A percentile compares a stretch with the other conserved stretches of the same genome.
Conservation (phyloP, 2,113 vertebrate species). For the Mirza zaza region DNA sequence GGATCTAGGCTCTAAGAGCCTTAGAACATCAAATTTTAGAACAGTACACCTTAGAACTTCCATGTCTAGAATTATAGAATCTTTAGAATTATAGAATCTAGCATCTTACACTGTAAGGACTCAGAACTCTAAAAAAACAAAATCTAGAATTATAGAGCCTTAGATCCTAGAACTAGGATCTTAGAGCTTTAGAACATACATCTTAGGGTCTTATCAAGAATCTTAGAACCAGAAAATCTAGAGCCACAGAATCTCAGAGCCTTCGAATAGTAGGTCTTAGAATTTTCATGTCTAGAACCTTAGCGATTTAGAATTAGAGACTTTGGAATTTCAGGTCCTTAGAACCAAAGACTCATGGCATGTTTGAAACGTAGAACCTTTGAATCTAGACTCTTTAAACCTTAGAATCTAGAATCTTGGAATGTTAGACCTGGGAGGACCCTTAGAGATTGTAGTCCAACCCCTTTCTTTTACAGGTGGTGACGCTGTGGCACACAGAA, state of each 20-base stretch:
- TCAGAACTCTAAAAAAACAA: slow-evolving; percentile 24
- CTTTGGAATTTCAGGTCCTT: slow-evolving; percentile 39
- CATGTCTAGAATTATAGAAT: slow-evolving; percentile 33
- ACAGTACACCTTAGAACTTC: neutral
- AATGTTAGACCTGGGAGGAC: neutral
- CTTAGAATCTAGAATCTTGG: slow-evolving; percentile 47
- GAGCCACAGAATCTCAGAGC: neutral
- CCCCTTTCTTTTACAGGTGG: neutral
- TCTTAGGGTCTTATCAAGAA: slow-evolving; percentile 13
- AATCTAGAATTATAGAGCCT: slow-evolving; percentile 29
- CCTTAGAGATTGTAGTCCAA: neutral
- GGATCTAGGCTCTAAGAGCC: neutral
- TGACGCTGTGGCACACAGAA: neutral
- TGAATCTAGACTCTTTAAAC: slow-evolving; percentile 1
- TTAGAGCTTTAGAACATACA: slow-evolving; percentile 41
- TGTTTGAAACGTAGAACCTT: slow-evolving; percentile 41
- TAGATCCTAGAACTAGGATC: slow-evolving; percentile 18
- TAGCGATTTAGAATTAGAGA: neutral
- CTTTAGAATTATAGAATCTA: slow-evolving; percentile 28
- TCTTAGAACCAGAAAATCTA: slow-evolving; percentile 44
- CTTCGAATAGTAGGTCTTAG: neutral
- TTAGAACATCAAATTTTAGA: slow-evolving; percentile 33
- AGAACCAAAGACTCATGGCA: slow-evolving; percentile 25
- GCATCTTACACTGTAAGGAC: neutral
- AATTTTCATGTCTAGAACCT: neutral